These are phyloP conservation scores for Euwallacea similis DNA, from an alignment of 1,140 invertebrate species.

Conservation along the genomic window DNA sequence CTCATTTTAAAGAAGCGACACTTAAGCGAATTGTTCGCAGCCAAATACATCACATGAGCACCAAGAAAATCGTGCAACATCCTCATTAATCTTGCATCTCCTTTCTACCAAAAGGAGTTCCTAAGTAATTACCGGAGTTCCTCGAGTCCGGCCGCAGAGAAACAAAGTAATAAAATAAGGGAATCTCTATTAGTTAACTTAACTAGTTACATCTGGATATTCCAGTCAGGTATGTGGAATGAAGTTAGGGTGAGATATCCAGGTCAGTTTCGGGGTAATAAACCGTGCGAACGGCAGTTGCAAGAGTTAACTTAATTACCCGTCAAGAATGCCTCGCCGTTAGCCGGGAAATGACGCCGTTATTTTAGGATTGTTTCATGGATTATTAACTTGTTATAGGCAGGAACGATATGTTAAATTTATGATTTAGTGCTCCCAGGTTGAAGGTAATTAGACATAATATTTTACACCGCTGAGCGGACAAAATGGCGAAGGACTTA, in stretches of 20 bases:
- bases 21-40: neutral
- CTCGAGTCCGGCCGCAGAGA: constrained; percentile 5
- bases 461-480: too few relatives aligned
- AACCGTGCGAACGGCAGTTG: constrained; percentile 19
- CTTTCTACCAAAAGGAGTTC: neutral
- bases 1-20: neutral
- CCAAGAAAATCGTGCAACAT: neutral
- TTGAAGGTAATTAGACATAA: too few relatives aligned
- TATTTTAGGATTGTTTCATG: constrained; percentile 17
- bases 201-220: constrained; percentile 31
- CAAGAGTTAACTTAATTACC: constrained; percentile 26
- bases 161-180: constrained; percentile 30
- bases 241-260: constrained; percentile 29
- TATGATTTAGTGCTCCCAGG: too few relatives aligned
- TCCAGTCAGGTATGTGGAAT: constrained; percentile 27
- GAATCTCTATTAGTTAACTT: constrained; percentile 31
- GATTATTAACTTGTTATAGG: constrained; percentile 19
- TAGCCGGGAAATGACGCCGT: constrained; percentile 17
- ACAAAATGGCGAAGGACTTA: too few relatives aligned
- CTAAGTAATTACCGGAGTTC: neutral
- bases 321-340: constrained; percentile 24
- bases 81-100: neutral
- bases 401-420: neutral
- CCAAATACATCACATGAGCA: neutral
- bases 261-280: constrained; percentile 26